These are phyloP conservation scores for Saturnia pavonia DNA, from an alignment of 2,888 invertebrate genomes.

Conservation along the genomic window DNA sequence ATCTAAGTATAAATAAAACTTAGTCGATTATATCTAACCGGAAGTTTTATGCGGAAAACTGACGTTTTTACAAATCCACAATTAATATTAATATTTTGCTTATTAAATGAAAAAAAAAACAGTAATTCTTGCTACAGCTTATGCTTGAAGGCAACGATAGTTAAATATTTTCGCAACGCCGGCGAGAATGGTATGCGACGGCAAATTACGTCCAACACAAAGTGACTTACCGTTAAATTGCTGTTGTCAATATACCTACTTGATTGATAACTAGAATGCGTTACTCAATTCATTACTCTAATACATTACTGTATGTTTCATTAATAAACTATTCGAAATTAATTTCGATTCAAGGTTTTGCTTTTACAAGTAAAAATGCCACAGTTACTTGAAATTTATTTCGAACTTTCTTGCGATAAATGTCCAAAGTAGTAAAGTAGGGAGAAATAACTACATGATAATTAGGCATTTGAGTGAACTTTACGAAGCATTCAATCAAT, in stretches of 20 bases:
- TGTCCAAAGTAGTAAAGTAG: too few species aligned
- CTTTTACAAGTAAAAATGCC: neutral
- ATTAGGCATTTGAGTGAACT: too few species aligned
- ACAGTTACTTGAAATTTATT: neutral
- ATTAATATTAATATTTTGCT: too few species aligned
- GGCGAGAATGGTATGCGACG: slow-evolving; percentile 12
- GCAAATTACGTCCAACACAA: neutral
- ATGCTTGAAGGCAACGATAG: neutral
- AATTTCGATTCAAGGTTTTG: neutral
- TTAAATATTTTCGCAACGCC: slow-evolving; percentile 24
- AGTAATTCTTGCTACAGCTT: slow-evolving; percentile 5
- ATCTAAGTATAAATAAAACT: too few species aligned
- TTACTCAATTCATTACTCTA: neutral
- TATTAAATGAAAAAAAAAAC: too few species aligned
- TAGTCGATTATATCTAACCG: too few species aligned
- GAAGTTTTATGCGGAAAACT: too few species aligned
- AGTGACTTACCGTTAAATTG: slow-evolving; percentile 21
- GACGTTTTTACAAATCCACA: too few species aligned
- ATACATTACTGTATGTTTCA: slow-evolving; percentile 1
- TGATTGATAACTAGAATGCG: slow-evolving; percentile 6
- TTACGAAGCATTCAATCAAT: too few species aligned
- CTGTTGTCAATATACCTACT: slow-evolving; percentile 15
- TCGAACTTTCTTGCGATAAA: too few species aligned
- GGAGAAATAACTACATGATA: neutral
- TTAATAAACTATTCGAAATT: neutral